Evolutionary conservation across 2,888 invertebrate species (phyloP), one percentile per base, ranked within the genome.

Genomic region (Cephus rjabovi): DNA sequence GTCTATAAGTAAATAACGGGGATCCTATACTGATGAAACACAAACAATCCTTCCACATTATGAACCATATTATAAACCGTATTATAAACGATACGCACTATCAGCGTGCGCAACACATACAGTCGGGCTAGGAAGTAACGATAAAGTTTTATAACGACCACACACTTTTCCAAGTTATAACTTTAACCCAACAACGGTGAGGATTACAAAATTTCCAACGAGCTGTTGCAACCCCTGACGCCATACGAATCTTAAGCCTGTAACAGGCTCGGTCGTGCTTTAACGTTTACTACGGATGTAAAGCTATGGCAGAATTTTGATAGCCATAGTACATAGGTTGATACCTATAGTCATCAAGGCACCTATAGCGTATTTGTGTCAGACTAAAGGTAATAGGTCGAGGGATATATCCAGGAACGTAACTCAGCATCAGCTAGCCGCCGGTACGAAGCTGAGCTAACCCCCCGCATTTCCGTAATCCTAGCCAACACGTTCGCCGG

Each of bases 381-480:
- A 83, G 84, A 79, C 77, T 76, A 84, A 82, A 82, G 84, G 87
- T 87, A 89, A 89, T 89, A 88, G 90, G 87, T 88, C 86, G 77
- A 83, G 88, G 90, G 91, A 90, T 91, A 90, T 89, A 91, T 88
- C 84, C 78, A 79, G 80, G 87, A 83, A 88, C 89, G 91, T 91
- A 91, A 91, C 89, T 91, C 90, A 91, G 90, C 90, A 91, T 91
- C 91, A 91, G 89, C 84, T 80, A 79, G 79, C 79, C 77, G 79
- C 77, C 79, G 79, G 82, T 82, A 84, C 85, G 80, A 77, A 83
- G 80, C 83, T 81, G 79, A 82, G 79, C 81, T 85, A 83, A 83
- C 75, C 84, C 79, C 56, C 80, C 79, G 83, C 83, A 85, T 87
- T 86, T 87, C 88, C 86, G 90, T 91, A 91, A 91, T 91, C 91